A percentile compares a stretch with the other conserved stretches of the same genome.
These are phyloP conservation scores for Pogonocherus hispidulus DNA, from an alignment of 2,888 invertebrate species.

Conservation along the genomic window DNA sequence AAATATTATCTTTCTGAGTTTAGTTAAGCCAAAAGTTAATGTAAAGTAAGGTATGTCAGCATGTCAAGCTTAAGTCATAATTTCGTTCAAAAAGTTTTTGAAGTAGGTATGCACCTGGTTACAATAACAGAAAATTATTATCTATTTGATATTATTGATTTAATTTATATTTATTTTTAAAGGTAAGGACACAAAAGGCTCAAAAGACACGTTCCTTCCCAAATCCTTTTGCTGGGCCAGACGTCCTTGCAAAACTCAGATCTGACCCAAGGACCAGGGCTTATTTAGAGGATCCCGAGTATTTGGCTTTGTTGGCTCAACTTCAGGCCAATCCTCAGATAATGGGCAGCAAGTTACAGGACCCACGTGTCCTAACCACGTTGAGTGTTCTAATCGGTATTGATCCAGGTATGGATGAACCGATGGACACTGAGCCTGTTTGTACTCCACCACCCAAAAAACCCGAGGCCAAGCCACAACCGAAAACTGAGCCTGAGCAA, in stretches of 20 bases:
- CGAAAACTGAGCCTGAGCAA: slow-evolving; percentile 73
- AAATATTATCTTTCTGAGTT: no score
- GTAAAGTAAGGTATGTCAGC: no score
- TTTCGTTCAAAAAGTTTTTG: no score
- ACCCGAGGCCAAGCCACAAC: slow-evolving; percentile 67
- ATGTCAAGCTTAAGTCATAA: no score
- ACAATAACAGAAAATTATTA: no score
- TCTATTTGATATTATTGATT: no score
- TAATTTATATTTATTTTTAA: neutral
- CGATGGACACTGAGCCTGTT: slow-evolving; percentile 72
- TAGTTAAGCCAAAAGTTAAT: neutral
- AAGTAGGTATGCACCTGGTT: no score
- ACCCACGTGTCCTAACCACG: slow-evolving; percentile 78
- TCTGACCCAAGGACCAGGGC: slow-evolving; percentile 79
- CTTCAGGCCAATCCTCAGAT: slow-evolving; percentile 77
- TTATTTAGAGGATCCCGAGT: slow-evolving; percentile 82
- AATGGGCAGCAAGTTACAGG: slow-evolving; percentile 72
- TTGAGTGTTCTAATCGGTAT: slow-evolving; percentile 76
- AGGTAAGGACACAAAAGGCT: slow-evolving; percentile 43
- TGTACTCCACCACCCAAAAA: slow-evolving; percentile 68
- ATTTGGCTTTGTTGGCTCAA: slow-evolving; percentile 75
- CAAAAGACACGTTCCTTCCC: slow-evolving; percentile 53
- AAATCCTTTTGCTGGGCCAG: slow-evolving; percentile 73
- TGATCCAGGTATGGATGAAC: slow-evolving; percentile 62
- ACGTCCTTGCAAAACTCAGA: slow-evolving; percentile 75